phyloP scores from a whole-genome alignment of 2,888 invertebrate genomes.

The Tuta absoluta region DNA sequence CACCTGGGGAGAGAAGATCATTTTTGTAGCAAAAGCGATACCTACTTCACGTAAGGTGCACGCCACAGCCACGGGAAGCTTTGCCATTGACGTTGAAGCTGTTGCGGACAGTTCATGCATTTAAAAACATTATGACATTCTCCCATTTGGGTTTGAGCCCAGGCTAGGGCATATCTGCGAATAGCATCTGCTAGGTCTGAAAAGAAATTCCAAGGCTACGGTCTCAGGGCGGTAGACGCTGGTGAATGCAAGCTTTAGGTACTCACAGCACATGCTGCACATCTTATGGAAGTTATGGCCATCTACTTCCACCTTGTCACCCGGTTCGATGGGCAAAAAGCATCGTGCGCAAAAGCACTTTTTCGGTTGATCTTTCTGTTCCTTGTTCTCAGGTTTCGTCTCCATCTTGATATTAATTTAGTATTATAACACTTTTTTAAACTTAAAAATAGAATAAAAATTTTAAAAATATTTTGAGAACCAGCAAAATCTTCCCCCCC shows the following conservation, averaged over 20 bases:
- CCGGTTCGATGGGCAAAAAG: conserved; percentile 61
- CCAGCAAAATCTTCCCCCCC: conserved; percentile 52
- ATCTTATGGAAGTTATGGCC: conserved; percentile 68
- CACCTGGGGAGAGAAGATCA: conserved; percentile 46
- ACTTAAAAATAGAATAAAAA: conserved; percentile 38
- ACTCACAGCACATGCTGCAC: conserved; percentile 74
- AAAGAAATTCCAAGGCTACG: not conserved
- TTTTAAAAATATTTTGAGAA: conserved; percentile 36
- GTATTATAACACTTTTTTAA: conserved; percentile 25
- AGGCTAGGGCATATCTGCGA: not conserved
- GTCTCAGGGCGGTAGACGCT: not conserved
- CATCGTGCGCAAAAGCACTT: conserved; percentile 73
- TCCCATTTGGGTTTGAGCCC: not conserved
- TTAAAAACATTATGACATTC: not conserved
- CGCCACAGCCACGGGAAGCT: conserved; percentile 12
- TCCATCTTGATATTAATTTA: conserved; percentile 51
- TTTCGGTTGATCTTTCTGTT: conserved; percentile 55
- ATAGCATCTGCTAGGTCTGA: not conserved
- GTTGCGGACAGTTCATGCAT: conserved; percentile 1
- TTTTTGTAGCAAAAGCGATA: not conserved
- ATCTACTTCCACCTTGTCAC: conserved; percentile 66
- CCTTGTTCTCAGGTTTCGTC: conserved; percentile 35
- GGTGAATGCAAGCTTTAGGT: not conserved
- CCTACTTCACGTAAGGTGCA: not conserved
- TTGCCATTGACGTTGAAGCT: not conserved